A percentile compares a stretch with the other conserved stretches of the same genome.
These are phyloP conservation scores for Eilema griseolum DNA, from an alignment of 2,888 invertebrate genomes.

Conservation along the genomic window DNA sequence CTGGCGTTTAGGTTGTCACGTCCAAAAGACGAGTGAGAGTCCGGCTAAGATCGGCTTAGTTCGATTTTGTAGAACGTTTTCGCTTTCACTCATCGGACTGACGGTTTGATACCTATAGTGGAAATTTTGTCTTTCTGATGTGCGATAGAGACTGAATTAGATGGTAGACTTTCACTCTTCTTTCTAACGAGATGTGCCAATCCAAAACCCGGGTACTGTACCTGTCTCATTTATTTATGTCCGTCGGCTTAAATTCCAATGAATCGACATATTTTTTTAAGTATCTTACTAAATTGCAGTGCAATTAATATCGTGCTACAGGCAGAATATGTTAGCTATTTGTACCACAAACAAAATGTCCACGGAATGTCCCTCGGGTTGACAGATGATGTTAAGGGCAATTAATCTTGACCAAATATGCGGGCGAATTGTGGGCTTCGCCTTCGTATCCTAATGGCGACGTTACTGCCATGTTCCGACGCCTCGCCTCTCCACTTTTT, in stretches of 20 bases:
- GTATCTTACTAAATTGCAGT: slow-evolving; percentile 19
- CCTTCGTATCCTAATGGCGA: slow-evolving; percentile 69
- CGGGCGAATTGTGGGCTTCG: slow-evolving; percentile 76
- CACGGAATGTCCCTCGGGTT: slow-evolving; percentile 73
- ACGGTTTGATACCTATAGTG: no score
- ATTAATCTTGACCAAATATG: slow-evolving; percentile 85
- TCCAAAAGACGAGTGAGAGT: no score
- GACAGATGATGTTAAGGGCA: slow-evolving; percentile 83
- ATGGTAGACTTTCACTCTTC: no score
- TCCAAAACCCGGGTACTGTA: neutral
- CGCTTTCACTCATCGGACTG: no score
- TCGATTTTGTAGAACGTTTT: no score
- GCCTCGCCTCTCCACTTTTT: slow-evolving; percentile 46
- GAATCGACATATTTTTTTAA: slow-evolving; percentile 8
- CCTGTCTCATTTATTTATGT: neutral
- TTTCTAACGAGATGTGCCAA: neutral
- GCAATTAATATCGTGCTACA: slow-evolving; percentile 66
- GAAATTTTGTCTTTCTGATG: no score
- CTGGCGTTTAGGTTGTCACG: no score
- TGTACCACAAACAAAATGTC: slow-evolving; percentile 79
- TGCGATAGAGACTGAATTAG: no score
- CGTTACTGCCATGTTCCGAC: slow-evolving; percentile 58
- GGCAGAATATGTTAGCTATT: slow-evolving; percentile 73
- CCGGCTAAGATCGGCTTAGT: no score
- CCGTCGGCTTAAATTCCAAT: neutral